Percentiles rank a stretch among this genome's conserved stretches.
Evolutionary conservation across 2,113 vertebrate species (phyloP).

Genomic region (Theristicus caerulescens): DNA sequence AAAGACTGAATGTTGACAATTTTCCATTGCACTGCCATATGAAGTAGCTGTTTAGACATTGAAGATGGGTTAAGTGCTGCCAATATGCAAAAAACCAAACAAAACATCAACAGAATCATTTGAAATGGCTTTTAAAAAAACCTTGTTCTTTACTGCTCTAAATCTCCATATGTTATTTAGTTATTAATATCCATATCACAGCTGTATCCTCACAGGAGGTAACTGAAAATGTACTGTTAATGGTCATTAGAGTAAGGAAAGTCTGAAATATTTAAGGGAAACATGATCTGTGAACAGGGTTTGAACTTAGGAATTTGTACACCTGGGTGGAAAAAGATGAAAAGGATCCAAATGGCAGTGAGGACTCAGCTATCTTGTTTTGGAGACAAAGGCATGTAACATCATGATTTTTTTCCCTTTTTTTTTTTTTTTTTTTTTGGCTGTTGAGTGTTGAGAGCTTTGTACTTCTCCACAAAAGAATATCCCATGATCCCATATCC

Average conservation of each 20-base stretch:
- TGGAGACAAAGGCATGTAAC: not conserved
- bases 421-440: not conserved
- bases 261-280: not conserved
- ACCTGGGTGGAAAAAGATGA: not conserved
- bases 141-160: not conserved
- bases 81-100: not conserved
- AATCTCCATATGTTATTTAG: not conserved
- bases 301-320: not conserved
- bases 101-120: not conserved
- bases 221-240: not conserved
- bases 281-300: not conserved
- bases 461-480: not conserved
- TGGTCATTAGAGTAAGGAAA: not conserved
- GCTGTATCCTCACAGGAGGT: not conserved
- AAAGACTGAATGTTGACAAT: slow-evolving; percentile 3
- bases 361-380: not conserved
- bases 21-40: not conserved
- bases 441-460: not conserved
- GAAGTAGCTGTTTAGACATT: not conserved
- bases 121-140: not conserved
- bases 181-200: slow-evolving; percentile 1
- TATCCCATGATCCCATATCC: not conserved
- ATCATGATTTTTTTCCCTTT: accelerated
- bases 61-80: not conserved
- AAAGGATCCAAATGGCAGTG: not conserved